phyloP scores from a whole-genome alignment of 2,888 invertebrate genomes.

The Zaprionus obscuricornis region DNA sequence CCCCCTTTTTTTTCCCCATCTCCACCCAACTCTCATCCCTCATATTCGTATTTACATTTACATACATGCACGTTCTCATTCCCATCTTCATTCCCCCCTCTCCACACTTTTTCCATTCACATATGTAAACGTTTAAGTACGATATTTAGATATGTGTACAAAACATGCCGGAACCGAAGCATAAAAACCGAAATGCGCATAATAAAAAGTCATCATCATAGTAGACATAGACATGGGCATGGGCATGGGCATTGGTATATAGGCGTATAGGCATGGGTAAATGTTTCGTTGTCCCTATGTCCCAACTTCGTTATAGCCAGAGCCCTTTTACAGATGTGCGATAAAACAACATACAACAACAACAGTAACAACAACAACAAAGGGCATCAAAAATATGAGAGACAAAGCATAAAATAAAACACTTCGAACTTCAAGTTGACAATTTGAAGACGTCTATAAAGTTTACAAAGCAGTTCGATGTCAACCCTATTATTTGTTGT shows the following conservation, averaged over 20 bases:
- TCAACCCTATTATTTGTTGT: slow-evolving; percentile 25
- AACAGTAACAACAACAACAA: too few relatives aligned
- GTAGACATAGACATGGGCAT: too few relatives aligned
- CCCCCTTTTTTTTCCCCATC: too few relatives aligned
- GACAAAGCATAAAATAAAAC: slow-evolving; percentile 76
- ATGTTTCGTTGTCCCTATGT: slow-evolving; percentile 1
- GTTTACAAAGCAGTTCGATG: slow-evolving; percentile 58
- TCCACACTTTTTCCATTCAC: slow-evolving; percentile 33
- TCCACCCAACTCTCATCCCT: too few relatives aligned
- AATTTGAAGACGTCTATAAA: slow-evolving; percentile 76
- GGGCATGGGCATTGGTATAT: slow-evolving; percentile 14
- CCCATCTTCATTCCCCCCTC: neutral
- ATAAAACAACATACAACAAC: slow-evolving; percentile 57
- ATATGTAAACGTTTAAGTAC: slow-evolving; percentile 73
- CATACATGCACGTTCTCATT: too few relatives aligned
- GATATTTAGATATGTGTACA: slow-evolving; percentile 73
- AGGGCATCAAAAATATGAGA: slow-evolving; percentile 70
- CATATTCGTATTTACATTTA: too few relatives aligned
- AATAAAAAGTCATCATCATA: slow-evolving; percentile 73
- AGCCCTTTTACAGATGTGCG: slow-evolving; percentile 75
- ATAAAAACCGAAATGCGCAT: slow-evolving; percentile 74
- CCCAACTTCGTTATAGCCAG: slow-evolving; percentile 27
- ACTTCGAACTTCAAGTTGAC: slow-evolving; percentile 71
- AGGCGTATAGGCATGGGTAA: slow-evolving; percentile 11
- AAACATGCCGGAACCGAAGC: slow-evolving; percentile 72